These are phyloP conservation scores for Sthenelais limicola DNA, from an alignment of 2,888 invertebrate genomes.

Conservation along the genomic window DNA sequence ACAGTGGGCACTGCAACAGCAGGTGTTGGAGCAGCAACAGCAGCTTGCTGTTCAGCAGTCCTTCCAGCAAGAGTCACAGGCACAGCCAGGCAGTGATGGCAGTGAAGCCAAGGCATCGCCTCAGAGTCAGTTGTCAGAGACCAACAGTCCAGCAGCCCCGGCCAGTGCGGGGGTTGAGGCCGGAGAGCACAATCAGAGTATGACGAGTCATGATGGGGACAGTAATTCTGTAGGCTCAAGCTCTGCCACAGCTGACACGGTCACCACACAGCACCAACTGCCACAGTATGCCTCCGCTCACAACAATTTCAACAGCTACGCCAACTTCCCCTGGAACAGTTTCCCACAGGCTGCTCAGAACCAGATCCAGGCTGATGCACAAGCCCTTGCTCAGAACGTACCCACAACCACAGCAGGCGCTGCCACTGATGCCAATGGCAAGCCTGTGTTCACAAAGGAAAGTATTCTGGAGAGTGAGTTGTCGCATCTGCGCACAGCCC, in stretches of 20 bases:
- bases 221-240: conserved; percentile 23
- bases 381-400: not conserved
- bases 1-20: conserved; percentile 24
- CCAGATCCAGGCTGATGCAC: conserved; percentile 16
- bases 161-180: conserved; percentile 16
- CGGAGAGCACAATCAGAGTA: conserved; percentile 8
- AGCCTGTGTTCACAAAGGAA: conserved; percentile 43
- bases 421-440: conserved; percentile 13
- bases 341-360: not conserved
- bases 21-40: conserved; percentile 23
- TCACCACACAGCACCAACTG: not conserved
- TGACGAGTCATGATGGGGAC: conserved; percentile 8
- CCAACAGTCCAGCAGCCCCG: conserved; percentile 20
- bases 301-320: conserved; percentile 51
- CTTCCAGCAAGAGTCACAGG: conserved; percentile 33
- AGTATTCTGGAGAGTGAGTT: conserved; percentile 52
- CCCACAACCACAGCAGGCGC: too few relatives aligned
- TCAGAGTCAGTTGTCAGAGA: conserved; percentile 14
- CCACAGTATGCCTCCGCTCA: conserved; percentile 48
- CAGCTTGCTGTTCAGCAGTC: conserved; percentile 6
- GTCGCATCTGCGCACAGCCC: conserved; percentile 51
- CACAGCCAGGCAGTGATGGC: conserved; percentile 7
- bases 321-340: conserved; percentile 48
- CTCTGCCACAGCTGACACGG: not conserved
- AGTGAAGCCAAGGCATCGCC: conserved; percentile 20